Base-by-base conservation (phyloP, 2,888 invertebrate genomes). In the Rugalucina vietnamica region DNA sequence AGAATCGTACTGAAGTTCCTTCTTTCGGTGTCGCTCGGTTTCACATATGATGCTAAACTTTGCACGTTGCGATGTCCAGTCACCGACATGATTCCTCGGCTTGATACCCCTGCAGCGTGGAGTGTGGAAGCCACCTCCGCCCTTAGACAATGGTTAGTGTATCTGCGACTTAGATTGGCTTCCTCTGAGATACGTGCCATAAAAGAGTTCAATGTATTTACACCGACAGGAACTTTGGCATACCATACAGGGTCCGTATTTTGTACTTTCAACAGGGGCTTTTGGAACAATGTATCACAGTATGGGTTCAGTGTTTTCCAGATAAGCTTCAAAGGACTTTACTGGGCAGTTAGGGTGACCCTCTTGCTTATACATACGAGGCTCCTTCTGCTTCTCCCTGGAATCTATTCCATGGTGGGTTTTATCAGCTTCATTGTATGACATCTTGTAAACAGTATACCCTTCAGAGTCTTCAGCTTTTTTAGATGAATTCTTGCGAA, bases 101-200 rank as follows among this genome's bases (percentile, higher is more conserved):
- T 76, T 24, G 74, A 54, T n/a, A 76, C 60, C 14, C 84, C 80
- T 36, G 70, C 70, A 32, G 60, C 32, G 24, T 86, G 78, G 0
- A 89, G 70, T 4, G 76, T 37, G 29, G 85, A 79, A 1, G 86
- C 78, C 2, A 85, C 72, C 12, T 74, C 78, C 14, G 85, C 84
- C 8, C 87, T 36, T 1, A 89, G 78, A 57, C 87, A 84, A 39
- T 82, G 84, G 57, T 89, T 87, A 14, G 88, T 89, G 65, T 89
- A 87, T 5, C 76, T 50, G 24, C 54, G 43, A n/a, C 82, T 85
- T 14, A 87, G 72, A 27, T 71, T 57, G 0, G 85, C 83, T 49
- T 89, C 79, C 29, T 79, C 76, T 29, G 84, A 82, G 78, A 89
- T 69, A 36, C 70, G 43, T 21, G 85, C 57, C 88, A 89, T 87